A percentile compares a stretch with the other conserved stretches of the same genome.
Evolutionary conservation across 2,797 vertebrate genomes (phyloP).

Genomic region (Adrianichthys oophorus): DNA sequence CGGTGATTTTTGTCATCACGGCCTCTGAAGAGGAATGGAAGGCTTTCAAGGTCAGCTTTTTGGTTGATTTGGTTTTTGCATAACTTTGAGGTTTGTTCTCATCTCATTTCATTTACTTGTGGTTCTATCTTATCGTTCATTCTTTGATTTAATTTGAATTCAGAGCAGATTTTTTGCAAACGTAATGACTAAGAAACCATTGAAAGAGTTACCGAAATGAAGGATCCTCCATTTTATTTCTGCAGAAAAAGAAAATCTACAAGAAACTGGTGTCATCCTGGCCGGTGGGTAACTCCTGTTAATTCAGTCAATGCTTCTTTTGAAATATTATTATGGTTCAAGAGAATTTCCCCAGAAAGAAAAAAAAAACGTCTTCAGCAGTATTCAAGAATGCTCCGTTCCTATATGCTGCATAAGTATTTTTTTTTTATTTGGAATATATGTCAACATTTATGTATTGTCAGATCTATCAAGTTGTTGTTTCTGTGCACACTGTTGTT

Average conservation of each 20-base stretch:
- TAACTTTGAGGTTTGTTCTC: rapidly evolving
- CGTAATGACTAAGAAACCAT: not conserved
- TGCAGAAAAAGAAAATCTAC: conserved; percentile 77
- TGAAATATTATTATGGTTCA: too few species aligned
- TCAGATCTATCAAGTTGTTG: too few species aligned
- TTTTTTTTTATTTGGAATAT: not conserved
- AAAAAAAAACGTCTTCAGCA: too few species aligned
- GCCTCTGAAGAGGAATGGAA: conserved; percentile 80
- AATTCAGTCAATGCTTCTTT: not conserved
- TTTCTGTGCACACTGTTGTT: not conserved
- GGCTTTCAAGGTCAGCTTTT: conserved; percentile 70
- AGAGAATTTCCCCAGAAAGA: not conserved
- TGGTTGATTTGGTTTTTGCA: not conserved
- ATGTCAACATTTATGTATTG: too few species aligned
- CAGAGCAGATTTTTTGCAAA: rapidly evolving
- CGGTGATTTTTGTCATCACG: conserved; percentile 74
- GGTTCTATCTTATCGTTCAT: not conserved
- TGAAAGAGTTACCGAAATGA: not conserved
- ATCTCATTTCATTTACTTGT: not conserved
- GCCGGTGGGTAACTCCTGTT: conserved; percentile 65
- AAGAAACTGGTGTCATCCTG: conserved; percentile 73
- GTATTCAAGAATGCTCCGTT: too few species aligned
- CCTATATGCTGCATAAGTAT: too few species aligned
- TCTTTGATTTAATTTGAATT: not conserved
- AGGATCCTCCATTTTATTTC: not conserved